A percentile compares a stretch with the other conserved stretches of the same genome.
Conservation (phyloP, 2,797 vertebrate species). For the Manis javanica region DNA sequence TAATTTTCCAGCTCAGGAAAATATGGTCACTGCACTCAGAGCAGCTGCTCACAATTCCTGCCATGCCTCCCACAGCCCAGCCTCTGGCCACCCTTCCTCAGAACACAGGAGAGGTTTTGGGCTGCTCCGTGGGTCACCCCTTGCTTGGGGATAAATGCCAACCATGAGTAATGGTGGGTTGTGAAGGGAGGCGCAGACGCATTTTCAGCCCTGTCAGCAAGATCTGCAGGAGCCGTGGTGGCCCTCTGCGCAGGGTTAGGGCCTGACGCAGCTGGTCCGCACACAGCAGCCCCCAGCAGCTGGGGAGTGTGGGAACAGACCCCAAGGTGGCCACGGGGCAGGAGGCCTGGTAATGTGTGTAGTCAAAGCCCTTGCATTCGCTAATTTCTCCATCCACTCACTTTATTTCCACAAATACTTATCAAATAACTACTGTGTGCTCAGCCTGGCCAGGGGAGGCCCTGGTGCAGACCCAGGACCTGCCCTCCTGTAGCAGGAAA, state of each 20-base stretch:
- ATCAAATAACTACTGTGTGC: too few relatives aligned
- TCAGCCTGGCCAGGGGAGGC: rapidly evolving
- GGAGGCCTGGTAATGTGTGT: rapidly evolving
- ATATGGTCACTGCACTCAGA: not conserved
- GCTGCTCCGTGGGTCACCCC: not conserved
- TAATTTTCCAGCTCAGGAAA: constrained; percentile 37
- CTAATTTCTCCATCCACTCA: rapidly evolving
- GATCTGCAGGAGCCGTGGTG: not conserved
- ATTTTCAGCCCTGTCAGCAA: not conserved
- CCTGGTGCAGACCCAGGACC: not conserved
- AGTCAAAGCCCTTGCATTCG: rapidly evolving
- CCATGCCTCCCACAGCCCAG: not conserved
- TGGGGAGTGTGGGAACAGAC: not conserved
- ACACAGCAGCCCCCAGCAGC: not conserved
- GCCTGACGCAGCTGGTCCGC: not conserved
- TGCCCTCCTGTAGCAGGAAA: not conserved
- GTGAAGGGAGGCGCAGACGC: not conserved
- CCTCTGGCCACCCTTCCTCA: not conserved
- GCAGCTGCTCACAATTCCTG: not conserved
- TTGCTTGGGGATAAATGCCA: not conserved
- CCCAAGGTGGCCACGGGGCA: not conserved
- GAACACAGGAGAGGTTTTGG: not conserved
- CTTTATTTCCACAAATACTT: not conserved
- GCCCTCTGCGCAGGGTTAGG: not conserved
- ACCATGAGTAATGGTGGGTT: not conserved